A percentile compares a stretch with the other conserved stretches of the same genome.
phyloP scores from a whole-genome alignment of 1,140 invertebrate species.

The Agrypnia vestita region DNA sequence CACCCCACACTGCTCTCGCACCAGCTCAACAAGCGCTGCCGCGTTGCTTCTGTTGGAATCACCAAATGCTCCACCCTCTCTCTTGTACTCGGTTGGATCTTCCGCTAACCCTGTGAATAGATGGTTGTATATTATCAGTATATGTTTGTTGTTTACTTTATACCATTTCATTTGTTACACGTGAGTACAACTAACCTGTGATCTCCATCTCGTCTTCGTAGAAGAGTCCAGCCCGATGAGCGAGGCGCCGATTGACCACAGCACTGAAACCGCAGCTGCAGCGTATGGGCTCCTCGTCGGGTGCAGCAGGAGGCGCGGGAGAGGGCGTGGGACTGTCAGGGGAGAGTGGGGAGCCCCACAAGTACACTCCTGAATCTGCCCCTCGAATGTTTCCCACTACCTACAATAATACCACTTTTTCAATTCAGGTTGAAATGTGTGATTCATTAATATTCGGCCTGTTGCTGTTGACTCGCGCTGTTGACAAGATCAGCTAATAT shows the following conservation, averaged over 20 bases:
- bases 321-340: slow-evolving; percentile 62
- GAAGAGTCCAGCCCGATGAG: slow-evolving; percentile 93
- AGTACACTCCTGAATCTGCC: slow-evolving; percentile 90
- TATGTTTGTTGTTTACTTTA: not conserved
- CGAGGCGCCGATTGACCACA: slow-evolving; percentile 91
- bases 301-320: slow-evolving; percentile 63
- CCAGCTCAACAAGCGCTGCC: slow-evolving; percentile 83
- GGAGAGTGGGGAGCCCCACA: slow-evolving; percentile 69
- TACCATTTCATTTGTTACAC: not conserved
- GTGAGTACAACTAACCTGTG: slow-evolving; percentile 76
- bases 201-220: slow-evolving; percentile 99
- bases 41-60: slow-evolving; percentile 71
- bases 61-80: slow-evolving; percentile 75
- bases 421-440: too few species aligned
- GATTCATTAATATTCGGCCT: not conserved
- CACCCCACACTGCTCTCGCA: slow-evolving; percentile 88
- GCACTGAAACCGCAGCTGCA: slow-evolving; percentile 98
- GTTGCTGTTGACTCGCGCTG: too few species aligned
- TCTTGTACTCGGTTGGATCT: slow-evolving; percentile 82
- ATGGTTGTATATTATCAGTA: not conserved
- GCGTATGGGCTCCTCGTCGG: slow-evolving; percentile 87
- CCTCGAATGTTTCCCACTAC: slow-evolving; percentile 89
- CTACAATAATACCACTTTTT: too few species aligned
- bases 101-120: slow-evolving; percentile 77
- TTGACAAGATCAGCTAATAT: not conserved